A percentile compares a stretch with the other conserved stretches of the same genome.
Evolutionary conservation across 2,113 vertebrate species (phyloP).

Genomic region (Hippocampus barbouri): DNA sequence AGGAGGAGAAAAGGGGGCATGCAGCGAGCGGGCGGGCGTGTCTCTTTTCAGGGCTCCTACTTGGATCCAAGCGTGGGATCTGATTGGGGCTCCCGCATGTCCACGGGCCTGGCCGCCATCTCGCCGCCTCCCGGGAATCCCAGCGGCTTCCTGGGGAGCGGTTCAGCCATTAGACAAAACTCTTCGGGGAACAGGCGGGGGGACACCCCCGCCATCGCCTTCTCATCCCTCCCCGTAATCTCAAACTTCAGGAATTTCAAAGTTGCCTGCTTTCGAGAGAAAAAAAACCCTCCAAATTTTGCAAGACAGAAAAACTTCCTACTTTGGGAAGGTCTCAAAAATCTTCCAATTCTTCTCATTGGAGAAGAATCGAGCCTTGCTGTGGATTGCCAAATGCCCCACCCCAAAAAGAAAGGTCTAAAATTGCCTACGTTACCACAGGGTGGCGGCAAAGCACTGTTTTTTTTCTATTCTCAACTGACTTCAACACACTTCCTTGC

Average conservation of each 20-base stretch:
- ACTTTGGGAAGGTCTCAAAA: too few relatives aligned
- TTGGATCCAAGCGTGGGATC: conserved; percentile 81
- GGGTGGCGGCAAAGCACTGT: neutral
- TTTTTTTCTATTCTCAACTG: neutral
- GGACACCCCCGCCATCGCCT: neutral
- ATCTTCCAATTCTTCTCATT: too few relatives aligned
- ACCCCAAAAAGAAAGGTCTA: too few relatives aligned
- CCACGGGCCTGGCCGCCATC: conserved; percentile 78
- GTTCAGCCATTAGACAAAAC: conserved; percentile 67
- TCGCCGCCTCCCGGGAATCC: conserved; percentile 79
- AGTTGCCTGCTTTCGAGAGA: neutral
- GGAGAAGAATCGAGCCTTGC: too few relatives aligned
- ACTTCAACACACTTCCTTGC: neutral
- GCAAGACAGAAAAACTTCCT: too few relatives aligned
- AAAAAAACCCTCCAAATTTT: neutral
- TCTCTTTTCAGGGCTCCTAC: conserved; percentile 66
- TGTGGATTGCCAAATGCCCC: too few relatives aligned
- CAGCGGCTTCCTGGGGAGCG: conserved; percentile 76
- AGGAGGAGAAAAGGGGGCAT: conserved; percentile 66
- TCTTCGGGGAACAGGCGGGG: neutral
- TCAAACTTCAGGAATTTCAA: neutral
- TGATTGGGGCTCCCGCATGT: conserved; percentile 80
- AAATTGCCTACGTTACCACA: neutral
- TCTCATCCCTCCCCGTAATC: too few relatives aligned
- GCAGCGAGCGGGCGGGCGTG: conserved; percentile 54